A percentile compares a stretch with the other conserved stretches of the same genome.
phyloP scores from a whole-genome alignment of 2,888 invertebrate genomes.

The Melanargia galathea region DNA sequence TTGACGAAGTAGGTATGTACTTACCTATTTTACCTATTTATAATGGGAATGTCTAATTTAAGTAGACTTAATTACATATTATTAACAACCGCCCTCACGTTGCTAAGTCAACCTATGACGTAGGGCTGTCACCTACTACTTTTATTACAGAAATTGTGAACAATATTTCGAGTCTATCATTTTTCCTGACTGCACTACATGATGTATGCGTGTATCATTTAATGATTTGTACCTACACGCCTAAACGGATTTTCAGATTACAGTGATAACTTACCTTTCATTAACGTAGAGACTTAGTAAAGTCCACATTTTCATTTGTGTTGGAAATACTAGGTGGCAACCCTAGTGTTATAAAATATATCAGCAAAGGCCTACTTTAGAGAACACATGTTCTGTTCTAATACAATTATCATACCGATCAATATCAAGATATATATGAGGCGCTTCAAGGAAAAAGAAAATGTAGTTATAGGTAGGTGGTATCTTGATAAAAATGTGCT shows the following conservation, averaged over 20 bases:
- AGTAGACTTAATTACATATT: too few relatives aligned
- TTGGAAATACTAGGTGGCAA: neutral
- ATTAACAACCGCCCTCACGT: neutral
- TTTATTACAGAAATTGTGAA: neutral
- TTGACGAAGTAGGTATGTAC: too few relatives aligned
- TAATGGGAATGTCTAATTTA: too few relatives aligned
- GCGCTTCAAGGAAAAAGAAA: constrained; percentile 29
- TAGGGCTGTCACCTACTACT: constrained; percentile 1
- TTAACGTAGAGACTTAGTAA: too few relatives aligned
- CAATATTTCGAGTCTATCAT: neutral
- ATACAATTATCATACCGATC: constrained; percentile 34
- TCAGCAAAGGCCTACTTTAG: neutral
- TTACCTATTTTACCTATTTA: too few relatives aligned
- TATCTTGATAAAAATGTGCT: constrained; percentile 9
- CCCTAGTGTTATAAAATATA: constrained; percentile 7
- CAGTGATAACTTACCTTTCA: neutral
- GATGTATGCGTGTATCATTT: too few relatives aligned
- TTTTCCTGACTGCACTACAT: too few relatives aligned
- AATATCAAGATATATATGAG: constrained; percentile 29
- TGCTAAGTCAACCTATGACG: neutral
- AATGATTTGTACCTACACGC: too few relatives aligned
- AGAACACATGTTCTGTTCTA: constrained; percentile 30
- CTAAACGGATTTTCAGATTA: too few relatives aligned
- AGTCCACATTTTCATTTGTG: neutral
- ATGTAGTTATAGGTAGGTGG: too few relatives aligned